phyloP scores from a whole-genome alignment of 2,113 vertebrate species.

The Pomatostomus ruficeps region DNA sequence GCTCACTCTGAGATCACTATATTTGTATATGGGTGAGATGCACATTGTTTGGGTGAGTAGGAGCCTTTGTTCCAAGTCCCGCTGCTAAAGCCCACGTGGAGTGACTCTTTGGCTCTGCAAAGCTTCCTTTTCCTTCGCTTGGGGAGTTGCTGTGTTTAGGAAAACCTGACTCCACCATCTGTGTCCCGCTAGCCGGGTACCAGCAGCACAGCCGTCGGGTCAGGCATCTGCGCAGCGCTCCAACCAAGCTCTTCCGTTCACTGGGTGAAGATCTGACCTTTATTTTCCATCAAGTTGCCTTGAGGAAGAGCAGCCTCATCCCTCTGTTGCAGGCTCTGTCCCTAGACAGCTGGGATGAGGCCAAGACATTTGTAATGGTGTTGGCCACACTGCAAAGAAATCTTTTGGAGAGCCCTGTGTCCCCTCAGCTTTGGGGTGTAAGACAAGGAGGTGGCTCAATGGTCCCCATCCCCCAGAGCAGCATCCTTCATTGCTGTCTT shows the following conservation, averaged over 20 bases:
- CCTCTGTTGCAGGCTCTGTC: background rate
- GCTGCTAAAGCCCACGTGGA: background rate
- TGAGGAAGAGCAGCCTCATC: background rate
- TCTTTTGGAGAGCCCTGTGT: background rate
- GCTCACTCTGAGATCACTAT: background rate
- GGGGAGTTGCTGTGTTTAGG: background rate
- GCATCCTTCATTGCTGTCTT: background rate
- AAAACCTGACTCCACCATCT: background rate
- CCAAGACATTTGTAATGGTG: background rate
- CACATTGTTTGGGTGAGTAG: conserved; percentile 5
- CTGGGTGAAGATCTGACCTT: background rate
- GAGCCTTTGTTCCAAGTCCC: background rate
- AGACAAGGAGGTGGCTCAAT: background rate
- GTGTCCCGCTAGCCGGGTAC: background rate
- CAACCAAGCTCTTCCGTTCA: background rate
- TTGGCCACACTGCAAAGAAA: background rate
- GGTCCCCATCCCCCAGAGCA: background rate
- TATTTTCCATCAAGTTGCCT: background rate
- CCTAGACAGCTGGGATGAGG: background rate
- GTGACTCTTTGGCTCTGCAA: background rate
- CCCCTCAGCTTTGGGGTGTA: background rate
- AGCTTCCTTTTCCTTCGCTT: conserved; percentile 44
- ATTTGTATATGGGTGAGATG: background rate
- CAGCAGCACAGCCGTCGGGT: background rate
- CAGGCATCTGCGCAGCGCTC: fast-evolving